phyloP scores from a whole-genome alignment of 2,797 vertebrate species.

The Sternarchorhynchus goeldii region DNA sequence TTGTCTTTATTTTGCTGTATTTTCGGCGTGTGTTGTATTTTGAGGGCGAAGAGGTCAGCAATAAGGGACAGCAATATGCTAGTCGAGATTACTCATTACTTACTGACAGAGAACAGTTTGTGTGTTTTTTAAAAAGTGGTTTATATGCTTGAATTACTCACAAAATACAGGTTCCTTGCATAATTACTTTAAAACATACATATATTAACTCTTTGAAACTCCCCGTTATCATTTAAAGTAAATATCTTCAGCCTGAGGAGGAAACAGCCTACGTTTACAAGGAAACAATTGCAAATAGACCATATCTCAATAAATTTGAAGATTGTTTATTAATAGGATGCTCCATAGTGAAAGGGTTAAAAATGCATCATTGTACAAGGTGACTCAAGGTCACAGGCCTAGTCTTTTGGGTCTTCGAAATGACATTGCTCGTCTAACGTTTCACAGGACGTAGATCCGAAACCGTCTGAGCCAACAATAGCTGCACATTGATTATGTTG shows the following conservation, averaged over 20 bases:
- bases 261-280: not conserved
- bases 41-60: constrained; percentile 27
- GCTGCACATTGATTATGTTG: constrained; percentile 62
- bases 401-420: constrained; percentile 51
- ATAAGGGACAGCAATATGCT: constrained; percentile 9
- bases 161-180: not conserved
- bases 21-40: not conserved
- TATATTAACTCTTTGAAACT: not conserved
- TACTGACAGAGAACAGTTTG: not conserved
- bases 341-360: constrained; percentile 77
- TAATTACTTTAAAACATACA: not conserved
- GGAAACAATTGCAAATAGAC: not conserved
- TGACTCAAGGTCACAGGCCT: constrained; percentile 86
- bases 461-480: constrained; percentile 60
- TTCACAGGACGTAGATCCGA: constrained; percentile 55
- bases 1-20: no score
- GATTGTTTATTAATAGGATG: constrained; percentile 26
- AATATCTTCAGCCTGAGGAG: not conserved
- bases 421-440: constrained; percentile 51
- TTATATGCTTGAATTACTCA: not conserved
- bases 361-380: constrained; percentile 90
- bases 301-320: constrained; percentile 4
- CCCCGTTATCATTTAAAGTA: not conserved
- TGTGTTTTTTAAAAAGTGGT: not conserved
- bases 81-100: not conserved